Base-by-base conservation (phyloP, 2,888 invertebrate species). In the Lepetodrilus schrolli region DNA sequence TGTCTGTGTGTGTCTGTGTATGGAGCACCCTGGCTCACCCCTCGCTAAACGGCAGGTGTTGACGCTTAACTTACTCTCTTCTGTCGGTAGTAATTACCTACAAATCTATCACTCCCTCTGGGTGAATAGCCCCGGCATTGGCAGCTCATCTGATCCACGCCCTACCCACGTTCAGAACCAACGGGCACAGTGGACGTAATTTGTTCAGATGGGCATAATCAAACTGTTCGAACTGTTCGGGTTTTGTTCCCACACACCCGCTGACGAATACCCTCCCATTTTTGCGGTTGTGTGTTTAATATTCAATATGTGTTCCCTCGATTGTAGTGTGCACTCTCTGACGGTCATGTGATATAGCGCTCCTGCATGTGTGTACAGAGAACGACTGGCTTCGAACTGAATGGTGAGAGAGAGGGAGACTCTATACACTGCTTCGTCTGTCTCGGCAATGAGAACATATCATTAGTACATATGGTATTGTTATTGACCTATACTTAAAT, bases 311-410 rank as follows among this genome's bases (percentile, higher is more conserved):
- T 58, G 34, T 58, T 30, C 58, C 17, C 13, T 30, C 34, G 58
- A 58, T 58, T 58, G 58, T 30, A 23, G 26, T 5, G 13, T 30
- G 58, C 58, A 58, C 58, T 58, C 58, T 58, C 30, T 58, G 58
- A 30, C 58, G 17, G 58, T 58, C 34, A 58, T 58, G 34, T 58
- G 58, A 58, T 58, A 58, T 58, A 30, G 34, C 30, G 34, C 30
- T 43, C 43, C 17, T 26, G 7, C 17, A 58, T 58, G 17, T 58
- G 58, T 58, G 17, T 34, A 58, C 58, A 58, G 13, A 30, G 58
- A 30, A 34, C 7, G 58, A 7, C 58, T 26, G 13, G 43, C n/a
- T n/a, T n/a, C n/a, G n/a, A n/a, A n/a, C n/a, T n/a, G n/a, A n/a
- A n/a, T n/a, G n/a, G n/a, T n/a, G n/a, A n/a, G n/a, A n/a, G n/a